Evolutionary conservation across 2,888 invertebrate genomes (phyloP).

Genomic region (Lysandra coridon): DNA sequence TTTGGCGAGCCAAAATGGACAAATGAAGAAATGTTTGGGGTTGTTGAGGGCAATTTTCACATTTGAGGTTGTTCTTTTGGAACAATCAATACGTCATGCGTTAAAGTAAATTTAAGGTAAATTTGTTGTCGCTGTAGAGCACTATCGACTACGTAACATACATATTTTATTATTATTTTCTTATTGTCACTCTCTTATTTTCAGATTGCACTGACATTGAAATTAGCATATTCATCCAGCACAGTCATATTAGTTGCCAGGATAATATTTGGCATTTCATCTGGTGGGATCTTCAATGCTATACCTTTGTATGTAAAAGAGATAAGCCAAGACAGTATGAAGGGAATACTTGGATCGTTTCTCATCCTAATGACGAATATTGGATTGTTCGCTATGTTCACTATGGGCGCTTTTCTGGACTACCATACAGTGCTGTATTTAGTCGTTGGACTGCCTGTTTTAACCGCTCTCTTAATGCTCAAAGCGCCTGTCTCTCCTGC

Average conservation of each 20-base stretch:
- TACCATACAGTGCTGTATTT: conserved; percentile 55
- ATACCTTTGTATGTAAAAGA: conserved; percentile 59
- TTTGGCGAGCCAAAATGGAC: no score
- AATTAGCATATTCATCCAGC: conserved; percentile 50
- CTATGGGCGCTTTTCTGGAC: conserved; percentile 54
- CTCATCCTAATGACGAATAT: conserved; percentile 49
- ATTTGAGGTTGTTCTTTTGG: no score
- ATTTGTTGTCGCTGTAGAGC: no score
- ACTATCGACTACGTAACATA: no score
- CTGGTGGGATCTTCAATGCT: conserved; percentile 53
- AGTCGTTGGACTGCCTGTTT: conserved; percentile 46
- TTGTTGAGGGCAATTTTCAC: no score
- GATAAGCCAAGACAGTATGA: conserved; percentile 55
- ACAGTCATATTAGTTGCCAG: conserved; percentile 51
- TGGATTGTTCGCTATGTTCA: conserved; percentile 54
- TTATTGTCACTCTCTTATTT: conserved; percentile 36
- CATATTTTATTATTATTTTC: no score
- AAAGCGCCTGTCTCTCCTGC: conserved; percentile 63
- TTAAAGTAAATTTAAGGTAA: no score
- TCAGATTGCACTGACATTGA: conserved; percentile 61
- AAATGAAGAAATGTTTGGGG: no score
- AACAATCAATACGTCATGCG: no score
- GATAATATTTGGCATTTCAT: conserved; percentile 49
- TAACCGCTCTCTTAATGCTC: conserved; percentile 49
- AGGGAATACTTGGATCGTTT: conserved; percentile 53